Conservation (phyloP, 2,113 vertebrate species). For the Rhineura floridana region DNA sequence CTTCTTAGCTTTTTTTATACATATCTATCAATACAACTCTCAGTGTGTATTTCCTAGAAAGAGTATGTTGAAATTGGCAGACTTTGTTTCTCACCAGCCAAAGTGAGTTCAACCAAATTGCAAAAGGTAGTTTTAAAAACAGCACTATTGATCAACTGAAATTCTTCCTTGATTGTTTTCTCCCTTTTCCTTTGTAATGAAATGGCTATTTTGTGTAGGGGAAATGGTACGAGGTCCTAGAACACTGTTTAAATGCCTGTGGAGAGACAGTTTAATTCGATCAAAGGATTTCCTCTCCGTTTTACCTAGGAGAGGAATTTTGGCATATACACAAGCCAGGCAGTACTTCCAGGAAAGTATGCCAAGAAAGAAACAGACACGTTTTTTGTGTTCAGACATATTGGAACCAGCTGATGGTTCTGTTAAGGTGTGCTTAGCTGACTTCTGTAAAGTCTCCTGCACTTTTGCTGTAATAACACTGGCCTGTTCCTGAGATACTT, state of each 20-base stretch:
- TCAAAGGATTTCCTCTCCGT: slow-evolving; percentile 23
- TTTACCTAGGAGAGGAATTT: background rate
- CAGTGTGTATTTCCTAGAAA: too few species aligned
- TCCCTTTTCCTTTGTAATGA: background rate
- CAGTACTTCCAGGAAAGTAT: background rate
- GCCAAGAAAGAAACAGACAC: slow-evolving; percentile 40
- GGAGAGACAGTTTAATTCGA: background rate
- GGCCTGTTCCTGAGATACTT: slow-evolving; percentile 33
- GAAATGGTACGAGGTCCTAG: slow-evolving; percentile 51
- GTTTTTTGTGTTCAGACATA: background rate
- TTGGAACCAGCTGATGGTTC: background rate
- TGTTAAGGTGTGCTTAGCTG: background rate
- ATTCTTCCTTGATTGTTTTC: background rate
- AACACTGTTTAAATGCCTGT: background rate
- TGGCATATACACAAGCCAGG: background rate
- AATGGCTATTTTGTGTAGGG: slow-evolving; percentile 52
- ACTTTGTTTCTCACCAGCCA: background rate
- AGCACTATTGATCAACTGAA: slow-evolving; percentile 40
- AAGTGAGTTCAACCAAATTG: slow-evolving; percentile 52
- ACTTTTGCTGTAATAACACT: background rate
- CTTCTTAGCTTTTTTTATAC: slow-evolving; percentile 57
- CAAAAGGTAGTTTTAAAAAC: slow-evolving; percentile 51
- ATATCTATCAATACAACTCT: slow-evolving; percentile 52
- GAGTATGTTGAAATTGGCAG: slow-evolving; percentile 65
- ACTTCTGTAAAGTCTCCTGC: slow-evolving; percentile 1